Conservation (phyloP, 2,888 invertebrate genomes). For the Coleophora deauratella region DNA sequence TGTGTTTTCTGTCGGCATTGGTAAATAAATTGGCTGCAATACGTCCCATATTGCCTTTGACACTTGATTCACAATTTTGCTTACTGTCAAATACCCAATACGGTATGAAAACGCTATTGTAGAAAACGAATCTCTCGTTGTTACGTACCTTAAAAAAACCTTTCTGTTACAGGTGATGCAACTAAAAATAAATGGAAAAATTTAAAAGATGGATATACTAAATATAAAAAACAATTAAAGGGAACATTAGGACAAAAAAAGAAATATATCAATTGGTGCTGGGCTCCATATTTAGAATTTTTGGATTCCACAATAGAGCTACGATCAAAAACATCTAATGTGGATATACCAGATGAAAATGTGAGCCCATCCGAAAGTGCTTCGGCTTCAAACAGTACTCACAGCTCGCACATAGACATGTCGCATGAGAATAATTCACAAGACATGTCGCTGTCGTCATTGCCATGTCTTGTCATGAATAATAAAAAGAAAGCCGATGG, state of each 20-base stretch:
- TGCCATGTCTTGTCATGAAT: too few relatives aligned
- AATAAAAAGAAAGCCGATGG: conserved; percentile 1
- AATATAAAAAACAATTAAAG: conserved; percentile 4
- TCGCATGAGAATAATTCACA: neutral
- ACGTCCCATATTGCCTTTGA: too few relatives aligned
- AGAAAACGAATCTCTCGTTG: too few relatives aligned
- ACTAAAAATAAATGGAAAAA: conserved; percentile 4
- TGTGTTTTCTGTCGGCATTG: too few relatives aligned
- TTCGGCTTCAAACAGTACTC: neutral
- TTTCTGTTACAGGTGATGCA: conserved; percentile 1
- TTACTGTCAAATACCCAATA: too few relatives aligned
- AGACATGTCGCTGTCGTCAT: too few relatives aligned
- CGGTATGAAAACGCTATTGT: too few relatives aligned
- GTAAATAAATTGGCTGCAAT: too few relatives aligned
- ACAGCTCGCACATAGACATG: neutral
- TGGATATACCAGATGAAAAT: too few relatives aligned
- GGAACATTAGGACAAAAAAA: neutral
- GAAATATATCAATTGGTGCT: conserved; percentile 2
- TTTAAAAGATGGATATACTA: conserved; percentile 4
- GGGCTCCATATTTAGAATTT: conserved; percentile 2
- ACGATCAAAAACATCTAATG: neutral
- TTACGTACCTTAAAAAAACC: too few relatives aligned
- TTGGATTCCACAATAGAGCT: neutral
- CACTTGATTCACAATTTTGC: too few relatives aligned
- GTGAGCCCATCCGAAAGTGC: too few relatives aligned